Conservation (phyloP, 2,113 vertebrate species). For the Bubo scandiacus region DNA sequence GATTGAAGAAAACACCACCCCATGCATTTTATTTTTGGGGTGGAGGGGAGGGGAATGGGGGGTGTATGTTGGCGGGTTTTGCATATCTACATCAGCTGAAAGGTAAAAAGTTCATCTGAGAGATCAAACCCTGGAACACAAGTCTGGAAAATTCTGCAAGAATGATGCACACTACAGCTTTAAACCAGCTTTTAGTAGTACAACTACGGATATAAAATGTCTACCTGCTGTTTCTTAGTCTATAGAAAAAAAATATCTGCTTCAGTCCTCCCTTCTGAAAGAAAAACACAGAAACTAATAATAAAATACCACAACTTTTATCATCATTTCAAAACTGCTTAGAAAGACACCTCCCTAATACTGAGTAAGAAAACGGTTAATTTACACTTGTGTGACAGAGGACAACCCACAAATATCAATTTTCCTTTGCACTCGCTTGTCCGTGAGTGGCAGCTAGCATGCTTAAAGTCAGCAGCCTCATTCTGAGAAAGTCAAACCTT, state of each 20-base stretch:
- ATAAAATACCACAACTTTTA: not conserved
- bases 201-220: not conserved
- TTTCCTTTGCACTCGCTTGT: not conserved
- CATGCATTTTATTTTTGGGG: not conserved
- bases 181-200: not conserved
- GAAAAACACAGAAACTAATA: not conserved
- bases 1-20: not conserved
- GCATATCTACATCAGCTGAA: not conserved
- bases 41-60: no score
- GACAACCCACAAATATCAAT: not conserved
- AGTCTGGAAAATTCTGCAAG: not conserved
- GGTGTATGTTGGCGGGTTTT: not conserved
- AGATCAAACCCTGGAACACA: not conserved
- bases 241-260: not conserved
- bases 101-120: not conserved
- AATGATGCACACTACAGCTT: not conserved
- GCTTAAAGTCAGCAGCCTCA: not conserved
- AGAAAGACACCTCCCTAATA: not conserved
- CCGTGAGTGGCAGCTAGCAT: not conserved
- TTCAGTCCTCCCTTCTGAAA: not conserved
- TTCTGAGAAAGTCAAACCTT: not conserved
- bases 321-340: not conserved
- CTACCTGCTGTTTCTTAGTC: not conserved
- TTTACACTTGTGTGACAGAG: not conserved
- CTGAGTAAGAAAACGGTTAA: not conserved